Evolutionary conservation across 2,113 vertebrate genomes (phyloP), one percentile per base, ranked within the genome.

Genomic region (Platichthys stellatus): DNA sequence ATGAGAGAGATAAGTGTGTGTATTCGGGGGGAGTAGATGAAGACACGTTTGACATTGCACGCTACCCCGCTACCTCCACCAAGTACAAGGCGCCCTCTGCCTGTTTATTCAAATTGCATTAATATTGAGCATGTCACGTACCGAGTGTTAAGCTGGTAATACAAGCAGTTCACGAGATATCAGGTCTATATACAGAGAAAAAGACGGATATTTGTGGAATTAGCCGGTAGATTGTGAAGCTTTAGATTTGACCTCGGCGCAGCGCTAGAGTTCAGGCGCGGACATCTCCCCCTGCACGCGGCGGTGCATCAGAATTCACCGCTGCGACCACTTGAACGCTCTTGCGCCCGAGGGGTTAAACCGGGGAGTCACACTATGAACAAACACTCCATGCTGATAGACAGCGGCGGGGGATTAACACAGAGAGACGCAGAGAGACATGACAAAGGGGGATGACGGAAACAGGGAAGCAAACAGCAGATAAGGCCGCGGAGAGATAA

Each of bases 401-500:
- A 58, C 76, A 58, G 60, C 72, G 66, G 57, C 23, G 21, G 13
- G 62, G 69, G 73, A 82, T 87, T 84, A 82, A 53, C 72, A 77
- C 62, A 65, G 68, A 65, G 68, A 74, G 51, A 81, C 61, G 2
- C 53, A 72, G 75, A 66, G 57, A 72, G 74, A 78, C 60, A 69
- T 63, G 68, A 78, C 68, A 69, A 66, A 66, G 51, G 60, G 43
- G 69, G 62, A 31, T 28, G 70, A 70, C 9, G 13, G 54, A 80
- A 74, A 67, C 47, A 20, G 63, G 38, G 24, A 49, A 71, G 74
- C 77, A 76, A 83, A 79, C 69, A 58, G 40, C n/a, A 11, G 76
- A 84, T 75, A 70, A 84, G 81, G 68, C 72, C 8, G 5, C 13
- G 26, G 43, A 31, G 59, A 64, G 80, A 88, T 79, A 77, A 78